These are phyloP conservation scores for Gryon sp. DNA, from an alignment of 1,140 invertebrate genomes.

Conservation along the genomic window DNA sequence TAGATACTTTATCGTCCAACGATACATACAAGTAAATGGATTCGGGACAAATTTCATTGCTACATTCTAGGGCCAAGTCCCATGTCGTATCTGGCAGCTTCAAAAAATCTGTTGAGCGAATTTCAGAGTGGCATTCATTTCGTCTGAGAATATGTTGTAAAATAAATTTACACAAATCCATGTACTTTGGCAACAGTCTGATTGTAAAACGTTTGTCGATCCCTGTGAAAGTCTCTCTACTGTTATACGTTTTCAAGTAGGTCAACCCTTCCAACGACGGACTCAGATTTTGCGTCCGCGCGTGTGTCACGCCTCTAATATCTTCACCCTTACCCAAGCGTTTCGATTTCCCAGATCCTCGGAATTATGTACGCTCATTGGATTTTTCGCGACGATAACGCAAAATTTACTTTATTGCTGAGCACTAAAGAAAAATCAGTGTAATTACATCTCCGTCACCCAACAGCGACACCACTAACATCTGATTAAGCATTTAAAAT, in stretches of 20 bases:
- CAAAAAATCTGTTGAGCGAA: constrained; percentile 9
- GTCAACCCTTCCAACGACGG: constrained; percentile 18
- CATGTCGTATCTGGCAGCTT: constrained; percentile 12
- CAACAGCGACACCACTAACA: background rate
- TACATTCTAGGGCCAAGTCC: constrained; percentile 1
- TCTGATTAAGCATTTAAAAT: background rate
- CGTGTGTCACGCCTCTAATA: constrained; percentile 6
- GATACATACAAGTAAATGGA: background rate
- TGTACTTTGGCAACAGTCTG: constrained; percentile 35
- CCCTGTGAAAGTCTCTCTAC: constrained; percentile 6
- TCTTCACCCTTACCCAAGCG: background rate
- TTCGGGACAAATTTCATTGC: constrained; percentile 33
- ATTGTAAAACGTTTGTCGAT: constrained; percentile 42
- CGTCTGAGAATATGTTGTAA: constrained; percentile 10
- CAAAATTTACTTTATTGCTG: constrained; percentile 14
- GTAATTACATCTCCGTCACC: background rate
- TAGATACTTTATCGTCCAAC: background rate
- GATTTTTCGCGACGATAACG: constrained; percentile 13
- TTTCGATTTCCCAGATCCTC: background rate
- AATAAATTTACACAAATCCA: constrained; percentile 34
- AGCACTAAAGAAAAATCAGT: background rate
- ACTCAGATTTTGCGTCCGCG: constrained; percentile 1
- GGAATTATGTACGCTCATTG: background rate
- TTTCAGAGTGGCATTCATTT: constrained; percentile 7
- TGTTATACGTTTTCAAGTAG: constrained; percentile 32